Evolutionary conservation across 2,797 vertebrate species (phyloP).

Genomic region (Varecia variegata): DNA sequence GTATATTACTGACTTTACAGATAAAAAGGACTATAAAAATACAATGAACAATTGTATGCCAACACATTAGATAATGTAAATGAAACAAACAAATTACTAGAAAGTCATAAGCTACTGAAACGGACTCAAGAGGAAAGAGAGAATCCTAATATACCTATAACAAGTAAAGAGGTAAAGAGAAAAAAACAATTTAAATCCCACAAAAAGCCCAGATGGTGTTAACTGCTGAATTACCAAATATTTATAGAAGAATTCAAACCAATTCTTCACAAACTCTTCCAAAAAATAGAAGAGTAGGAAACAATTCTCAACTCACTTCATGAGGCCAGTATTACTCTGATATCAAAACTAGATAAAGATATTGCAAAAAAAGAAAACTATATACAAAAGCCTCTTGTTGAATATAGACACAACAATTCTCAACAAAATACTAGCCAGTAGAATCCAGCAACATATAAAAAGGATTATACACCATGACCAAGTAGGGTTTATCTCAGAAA

Average conservation of each 20-base stretch:
- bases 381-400: background rate
- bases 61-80: background rate
- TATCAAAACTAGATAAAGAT: background rate
- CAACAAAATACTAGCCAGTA: background rate
- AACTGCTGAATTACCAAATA: background rate
- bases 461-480: background rate
- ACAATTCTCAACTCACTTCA: background rate
- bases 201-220: background rate
- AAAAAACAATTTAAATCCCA: background rate
- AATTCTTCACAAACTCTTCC: background rate
- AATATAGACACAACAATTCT: background rate
- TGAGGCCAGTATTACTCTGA: background rate
- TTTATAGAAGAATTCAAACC: background rate
- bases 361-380: background rate
- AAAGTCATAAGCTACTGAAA: background rate
- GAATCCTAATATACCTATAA: background rate
- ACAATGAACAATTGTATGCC: background rate
- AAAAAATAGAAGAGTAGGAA: background rate
- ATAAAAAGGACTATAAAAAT: background rate
- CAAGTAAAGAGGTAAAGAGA: background rate
- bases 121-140: background rate
- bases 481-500: background rate
- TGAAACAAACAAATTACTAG: background rate
- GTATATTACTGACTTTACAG: background rate
- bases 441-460: background rate